Evolutionary conservation across 2,888 invertebrate species (phyloP).

Genomic region (Tipula confusa): DNA sequence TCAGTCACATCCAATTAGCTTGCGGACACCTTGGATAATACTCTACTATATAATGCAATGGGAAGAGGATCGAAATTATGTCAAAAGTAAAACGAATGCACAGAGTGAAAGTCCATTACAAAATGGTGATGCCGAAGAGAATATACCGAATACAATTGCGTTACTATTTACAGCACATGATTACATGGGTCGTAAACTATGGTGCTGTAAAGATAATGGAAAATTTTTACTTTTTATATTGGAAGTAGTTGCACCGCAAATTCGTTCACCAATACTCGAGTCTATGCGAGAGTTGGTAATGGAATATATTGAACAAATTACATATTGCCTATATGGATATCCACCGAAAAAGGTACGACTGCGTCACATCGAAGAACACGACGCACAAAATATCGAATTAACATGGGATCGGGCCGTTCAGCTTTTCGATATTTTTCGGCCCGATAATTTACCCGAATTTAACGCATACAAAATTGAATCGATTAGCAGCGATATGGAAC

Average conservation of each 20-base stretch:
- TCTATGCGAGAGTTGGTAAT: slow-evolving; percentile 63
- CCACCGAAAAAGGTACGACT: slow-evolving; percentile 63
- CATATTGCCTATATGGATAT: slow-evolving; percentile 80
- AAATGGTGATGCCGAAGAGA: slow-evolving; percentile 53
- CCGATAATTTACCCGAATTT: slow-evolving; percentile 73
- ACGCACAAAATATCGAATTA: slow-evolving; percentile 62
- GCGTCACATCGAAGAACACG: slow-evolving; percentile 56
- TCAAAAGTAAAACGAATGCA: slow-evolving; percentile 46
- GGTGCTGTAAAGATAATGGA: slow-evolving; percentile 75
- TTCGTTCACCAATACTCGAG: slow-evolving; percentile 62
- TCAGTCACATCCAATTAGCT: slow-evolving; percentile 63
- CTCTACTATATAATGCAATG: slow-evolving; percentile 72
- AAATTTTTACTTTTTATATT: slow-evolving; percentile 73
- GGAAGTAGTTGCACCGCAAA: slow-evolving; percentile 65
- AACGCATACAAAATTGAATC: slow-evolving; percentile 68
- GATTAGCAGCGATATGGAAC: slow-evolving; percentile 78
- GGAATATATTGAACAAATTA: slow-evolving; percentile 76
- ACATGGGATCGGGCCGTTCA: slow-evolving; percentile 72
- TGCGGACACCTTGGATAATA: slow-evolving; percentile 76
- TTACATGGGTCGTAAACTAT: slow-evolving; percentile 67
- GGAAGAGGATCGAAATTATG: slow-evolving; percentile 66
- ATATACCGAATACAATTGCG: slow-evolving; percentile 67
- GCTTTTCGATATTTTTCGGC: slow-evolving; percentile 76
- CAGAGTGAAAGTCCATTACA: slow-evolving; percentile 39
- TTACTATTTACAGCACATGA: slow-evolving; percentile 80